Evolutionary conservation across 2,113 vertebrate genomes (phyloP).

Genomic region (Oreochromis tanganicae): DNA sequence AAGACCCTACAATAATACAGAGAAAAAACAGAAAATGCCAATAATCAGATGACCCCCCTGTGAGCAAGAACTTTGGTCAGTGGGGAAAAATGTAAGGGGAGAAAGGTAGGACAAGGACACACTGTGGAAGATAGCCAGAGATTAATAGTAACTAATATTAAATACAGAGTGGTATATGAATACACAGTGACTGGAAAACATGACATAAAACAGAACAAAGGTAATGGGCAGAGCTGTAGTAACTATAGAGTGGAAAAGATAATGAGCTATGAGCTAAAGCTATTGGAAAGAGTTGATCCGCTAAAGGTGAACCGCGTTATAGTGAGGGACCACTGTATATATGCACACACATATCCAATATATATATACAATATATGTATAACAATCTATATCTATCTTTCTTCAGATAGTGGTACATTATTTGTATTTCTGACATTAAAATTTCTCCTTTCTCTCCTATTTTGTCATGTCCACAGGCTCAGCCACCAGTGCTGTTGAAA

Average conservation of each 20-base stretch:
- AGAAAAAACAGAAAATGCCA: neutral
- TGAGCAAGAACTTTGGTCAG: neutral
- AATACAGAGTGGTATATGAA: neutral
- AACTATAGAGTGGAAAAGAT: neutral
- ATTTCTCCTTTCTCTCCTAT: neutral
- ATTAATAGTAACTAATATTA: neutral
- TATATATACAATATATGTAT: neutral
- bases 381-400: neutral
- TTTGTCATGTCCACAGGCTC: conserved; percentile 69
- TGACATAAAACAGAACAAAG: neutral
- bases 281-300: neutral
- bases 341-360: neutral
- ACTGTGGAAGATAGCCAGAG: neutral
- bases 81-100: neutral
- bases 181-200: neutral
- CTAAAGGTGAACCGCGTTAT: neutral
- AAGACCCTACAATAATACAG: neutral
- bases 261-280: neutral
- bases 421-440: neutral
- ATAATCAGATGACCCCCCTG: neutral
- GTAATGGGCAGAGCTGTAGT: neutral
- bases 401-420: neutral
- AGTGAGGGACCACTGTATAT: neutral
- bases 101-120: neutral
- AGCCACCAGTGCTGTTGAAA: conserved; percentile 82